Percentiles rank a stretch among this genome's conserved stretches.
Evolutionary conservation across 2,797 vertebrate genomes (phyloP).

Genomic region (Cynodonichthys magdalenae): DNA sequence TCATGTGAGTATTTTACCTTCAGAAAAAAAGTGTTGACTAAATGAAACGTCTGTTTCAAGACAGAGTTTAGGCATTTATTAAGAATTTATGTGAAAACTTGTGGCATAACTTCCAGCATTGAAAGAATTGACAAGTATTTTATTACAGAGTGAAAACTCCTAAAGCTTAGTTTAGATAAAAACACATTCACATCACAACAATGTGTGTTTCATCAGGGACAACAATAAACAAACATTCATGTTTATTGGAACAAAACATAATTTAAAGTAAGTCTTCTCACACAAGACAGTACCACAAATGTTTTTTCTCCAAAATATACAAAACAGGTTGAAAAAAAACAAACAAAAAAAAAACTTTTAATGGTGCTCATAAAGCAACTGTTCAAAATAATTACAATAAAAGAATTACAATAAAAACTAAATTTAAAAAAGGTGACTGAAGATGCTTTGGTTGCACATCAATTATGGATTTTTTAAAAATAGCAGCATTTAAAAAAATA

Average conservation of each 20-base stretch:
- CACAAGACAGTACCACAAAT: slow-evolving; percentile 6
- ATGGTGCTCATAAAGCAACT: background rate
- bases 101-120: background rate
- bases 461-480: slow-evolving; percentile 18
- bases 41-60: too few relatives aligned
- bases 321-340: slow-evolving; percentile 15
- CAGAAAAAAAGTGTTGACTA: background rate
- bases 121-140: background rate
- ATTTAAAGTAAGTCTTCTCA: slow-evolving; percentile 5
- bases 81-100: slow-evolving; percentile 12
- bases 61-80: background rate
- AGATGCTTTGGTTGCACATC: slow-evolving; percentile 11
- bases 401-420: slow-evolving; percentile 31
- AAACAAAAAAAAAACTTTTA: slow-evolving; percentile 22
- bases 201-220: slow-evolving; percentile 18
- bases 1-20: slow-evolving; percentile 7
- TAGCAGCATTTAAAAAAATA: slow-evolving; percentile 59
- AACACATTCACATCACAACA: too few relatives aligned
- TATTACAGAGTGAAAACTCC: slow-evolving; percentile 1
- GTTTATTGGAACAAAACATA: slow-evolving; percentile 3
- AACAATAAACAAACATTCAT: slow-evolving; percentile 10
- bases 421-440: slow-evolving; percentile 16
- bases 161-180: too few relatives aligned
- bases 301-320: slow-evolving; percentile 39
- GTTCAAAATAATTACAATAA: slow-evolving; percentile 7